Evolutionary conservation across 2,113 vertebrate genomes (phyloP).

Genomic region (Leucosticte australis): DNA sequence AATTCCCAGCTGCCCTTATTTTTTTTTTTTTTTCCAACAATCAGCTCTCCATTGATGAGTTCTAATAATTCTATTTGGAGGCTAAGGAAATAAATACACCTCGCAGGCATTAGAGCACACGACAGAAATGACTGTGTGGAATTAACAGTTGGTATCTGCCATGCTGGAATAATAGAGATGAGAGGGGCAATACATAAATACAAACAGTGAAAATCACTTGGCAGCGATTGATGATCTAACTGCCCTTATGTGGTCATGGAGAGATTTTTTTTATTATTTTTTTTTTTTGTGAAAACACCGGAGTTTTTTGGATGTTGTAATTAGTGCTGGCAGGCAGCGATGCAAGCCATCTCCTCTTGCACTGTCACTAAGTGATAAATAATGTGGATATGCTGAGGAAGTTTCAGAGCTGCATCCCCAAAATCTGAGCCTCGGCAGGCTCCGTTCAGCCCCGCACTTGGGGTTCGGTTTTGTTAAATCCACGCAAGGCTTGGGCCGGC

Average conservation of each 20-base stretch:
- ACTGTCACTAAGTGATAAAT: neutral
- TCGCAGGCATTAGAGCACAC: neutral
- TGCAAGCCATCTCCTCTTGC: neutral
- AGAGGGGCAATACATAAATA: neutral
- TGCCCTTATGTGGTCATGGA: neutral
- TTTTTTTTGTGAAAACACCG: neutral
- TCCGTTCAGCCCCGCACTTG: neutral
- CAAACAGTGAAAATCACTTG: neutral
- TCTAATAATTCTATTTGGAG: neutral
- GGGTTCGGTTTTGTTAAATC: neutral
- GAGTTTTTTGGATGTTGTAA: neutral
- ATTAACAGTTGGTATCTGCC: neutral
- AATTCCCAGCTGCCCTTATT: neutral
- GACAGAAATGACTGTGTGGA: neutral
- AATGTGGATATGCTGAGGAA: neutral
- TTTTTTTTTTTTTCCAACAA: neutral
- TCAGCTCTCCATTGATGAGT: neutral
- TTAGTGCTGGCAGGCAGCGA: neutral
- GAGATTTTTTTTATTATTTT: neutral
- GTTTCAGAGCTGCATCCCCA: neutral
- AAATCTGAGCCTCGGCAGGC: neutral
- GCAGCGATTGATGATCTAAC: neutral
- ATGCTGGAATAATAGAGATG: neutral
- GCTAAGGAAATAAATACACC: constrained; percentile 6
- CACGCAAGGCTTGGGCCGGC: constrained; percentile 6